phyloP scores from a whole-genome alignment of 2,113 vertebrate genomes.

The Alectura lathami region DNA sequence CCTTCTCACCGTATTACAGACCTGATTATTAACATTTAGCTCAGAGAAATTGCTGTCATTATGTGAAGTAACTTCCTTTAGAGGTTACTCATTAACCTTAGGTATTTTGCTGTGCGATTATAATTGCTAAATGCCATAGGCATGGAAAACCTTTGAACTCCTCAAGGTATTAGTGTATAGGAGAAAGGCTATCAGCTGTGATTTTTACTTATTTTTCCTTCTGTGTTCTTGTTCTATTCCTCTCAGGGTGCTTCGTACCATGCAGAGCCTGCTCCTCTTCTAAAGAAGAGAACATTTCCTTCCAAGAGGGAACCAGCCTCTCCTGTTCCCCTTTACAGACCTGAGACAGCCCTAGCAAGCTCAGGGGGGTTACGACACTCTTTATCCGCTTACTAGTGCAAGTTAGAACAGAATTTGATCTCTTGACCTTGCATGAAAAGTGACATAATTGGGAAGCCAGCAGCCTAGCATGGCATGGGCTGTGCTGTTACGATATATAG shows the following conservation, averaged over 20 bases:
- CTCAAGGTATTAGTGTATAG: conserved; percentile 72
- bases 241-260: not conserved
- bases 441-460: not conserved
- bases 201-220: conserved; percentile 59
- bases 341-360: not conserved
- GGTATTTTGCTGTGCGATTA: conserved; percentile 90
- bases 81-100: conserved; percentile 93
- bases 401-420: not conserved
- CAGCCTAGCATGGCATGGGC: not conserved
- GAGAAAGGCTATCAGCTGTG: conserved; percentile 68
- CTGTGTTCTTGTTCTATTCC: not conserved
- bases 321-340: not conserved
- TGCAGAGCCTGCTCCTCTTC: not conserved
- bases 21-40: conserved; percentile 94
- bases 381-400: not conserved
- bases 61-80: conserved; percentile 94
- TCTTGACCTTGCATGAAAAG: not conserved
- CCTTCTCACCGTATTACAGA: conserved; percentile 85
- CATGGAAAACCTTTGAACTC: conserved; percentile 86
- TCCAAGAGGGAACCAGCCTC: not conserved
- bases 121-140: conserved; percentile 89
- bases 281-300: not conserved
- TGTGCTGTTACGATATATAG: not conserved
- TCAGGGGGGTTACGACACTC: not conserved
- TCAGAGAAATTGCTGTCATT: conserved; percentile 97